Evolutionary conservation across 2,888 invertebrate genomes (phyloP).

Genomic region (Pyrocoelia pectoralis): DNA sequence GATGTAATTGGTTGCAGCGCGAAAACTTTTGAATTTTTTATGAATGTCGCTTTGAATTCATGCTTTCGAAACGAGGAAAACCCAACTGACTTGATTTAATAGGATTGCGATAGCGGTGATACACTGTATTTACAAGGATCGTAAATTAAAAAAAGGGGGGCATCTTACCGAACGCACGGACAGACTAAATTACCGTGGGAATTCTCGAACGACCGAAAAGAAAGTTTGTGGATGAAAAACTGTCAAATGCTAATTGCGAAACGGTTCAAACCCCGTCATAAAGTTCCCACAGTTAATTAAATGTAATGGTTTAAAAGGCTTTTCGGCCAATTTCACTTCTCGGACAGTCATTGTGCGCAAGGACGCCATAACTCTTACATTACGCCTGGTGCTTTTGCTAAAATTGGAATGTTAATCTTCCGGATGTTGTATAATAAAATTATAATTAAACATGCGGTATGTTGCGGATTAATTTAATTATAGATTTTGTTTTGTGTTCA

Average conservation of each 20-base stretch:
- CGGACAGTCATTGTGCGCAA: slow-evolving; percentile 43
- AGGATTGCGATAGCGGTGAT: slow-evolving; percentile 30
- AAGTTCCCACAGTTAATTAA: slow-evolving; percentile 53
- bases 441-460: slow-evolving; percentile 34
- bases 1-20: slow-evolving; percentile 12
- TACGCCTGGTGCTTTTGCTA: slow-evolving; percentile 37
- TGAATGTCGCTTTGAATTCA: slow-evolving; percentile 22
- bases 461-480: slow-evolving; percentile 25
- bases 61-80: slow-evolving; percentile 22
- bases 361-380: slow-evolving; percentile 42
- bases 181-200: slow-evolving; percentile 12
- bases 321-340: slow-evolving; percentile 51
- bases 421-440: slow-evolving; percentile 37
- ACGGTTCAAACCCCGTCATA: slow-evolving; percentile 43
- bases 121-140: slow-evolving; percentile 35
- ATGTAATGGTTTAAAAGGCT: slow-evolving; percentile 52
- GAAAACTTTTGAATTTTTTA: slow-evolving; percentile 13
- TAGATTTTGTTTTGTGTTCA: background rate
- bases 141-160: slow-evolving; percentile 38
- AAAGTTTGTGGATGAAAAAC: slow-evolving; percentile 21
- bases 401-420: slow-evolving; percentile 39
- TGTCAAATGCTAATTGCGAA: slow-evolving; percentile 49
- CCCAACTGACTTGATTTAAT: slow-evolving; percentile 27
- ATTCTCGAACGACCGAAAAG: slow-evolving; percentile 11
- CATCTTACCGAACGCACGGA: too few species aligned